Conservation (phyloP, 2,888 invertebrate genomes). For the Pseudococcus viburni region DNA sequence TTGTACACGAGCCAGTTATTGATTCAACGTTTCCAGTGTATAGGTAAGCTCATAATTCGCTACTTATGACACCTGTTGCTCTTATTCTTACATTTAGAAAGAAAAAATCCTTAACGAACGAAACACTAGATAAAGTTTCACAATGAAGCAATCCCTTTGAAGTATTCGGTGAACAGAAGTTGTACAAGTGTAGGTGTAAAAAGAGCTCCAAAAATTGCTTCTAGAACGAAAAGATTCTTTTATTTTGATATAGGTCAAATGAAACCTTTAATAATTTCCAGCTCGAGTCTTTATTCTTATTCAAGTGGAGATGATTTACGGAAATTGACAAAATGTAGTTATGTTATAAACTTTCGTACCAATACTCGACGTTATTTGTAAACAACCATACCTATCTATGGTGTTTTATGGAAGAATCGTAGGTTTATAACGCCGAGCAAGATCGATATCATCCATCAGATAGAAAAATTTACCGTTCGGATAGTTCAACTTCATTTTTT, state of each 20-base stretch:
- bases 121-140: slow-evolving; percentile 6
- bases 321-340: background rate
- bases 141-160: slow-evolving; percentile 14
- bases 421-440: too few species aligned
- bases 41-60: background rate
- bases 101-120: background rate
- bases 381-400: background rate
- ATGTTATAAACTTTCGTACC: background rate
- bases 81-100: background rate
- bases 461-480: background rate
- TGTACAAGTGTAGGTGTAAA: background rate
- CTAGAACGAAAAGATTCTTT: background rate
- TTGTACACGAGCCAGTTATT: background rate
- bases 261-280: slow-evolving; percentile 22
- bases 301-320: background rate
- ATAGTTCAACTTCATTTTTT: background rate
- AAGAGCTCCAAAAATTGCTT: background rate
- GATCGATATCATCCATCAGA: background rate
- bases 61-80: background rate
- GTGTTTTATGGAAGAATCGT: background rate
- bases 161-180: background rate
- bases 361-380: background rate
- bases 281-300: background rate
- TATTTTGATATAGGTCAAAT: slow-evolving; percentile 13
- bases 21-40: background rate